A percentile compares a stretch with the other conserved stretches of the same genome.
These are phyloP conservation scores for Selene dorsalis DNA, from an alignment of 2,797 vertebrate genomes.

Conservation along the genomic window DNA sequence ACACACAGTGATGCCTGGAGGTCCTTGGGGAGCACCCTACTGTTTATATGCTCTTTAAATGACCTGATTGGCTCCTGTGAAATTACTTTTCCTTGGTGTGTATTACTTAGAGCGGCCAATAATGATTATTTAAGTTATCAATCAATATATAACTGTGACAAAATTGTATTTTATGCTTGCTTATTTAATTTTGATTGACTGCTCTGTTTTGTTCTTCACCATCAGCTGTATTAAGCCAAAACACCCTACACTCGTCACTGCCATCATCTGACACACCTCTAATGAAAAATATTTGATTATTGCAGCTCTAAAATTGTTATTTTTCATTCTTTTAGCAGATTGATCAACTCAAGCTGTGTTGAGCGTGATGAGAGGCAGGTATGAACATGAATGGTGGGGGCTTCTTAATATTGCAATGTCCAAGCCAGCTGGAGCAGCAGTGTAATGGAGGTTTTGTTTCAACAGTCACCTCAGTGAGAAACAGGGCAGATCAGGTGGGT, in stretches of 20 bases:
- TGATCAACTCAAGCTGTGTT: neutral
- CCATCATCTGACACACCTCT: too few species aligned
- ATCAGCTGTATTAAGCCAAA: neutral
- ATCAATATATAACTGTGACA: neutral
- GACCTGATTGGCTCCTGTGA: slow-evolving; percentile 22
- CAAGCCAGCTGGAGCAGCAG: slow-evolving; percentile 52
- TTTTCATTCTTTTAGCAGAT: neutral
- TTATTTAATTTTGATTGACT: neutral
- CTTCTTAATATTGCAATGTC: slow-evolving; percentile 23
- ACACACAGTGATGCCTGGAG: slow-evolving; percentile 31
- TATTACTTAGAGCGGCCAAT: neutral
- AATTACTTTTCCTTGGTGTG: slow-evolving; percentile 32
- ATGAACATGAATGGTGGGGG: slow-evolving; percentile 28
- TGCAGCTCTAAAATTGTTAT: too few species aligned
- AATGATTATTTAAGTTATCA: neutral
- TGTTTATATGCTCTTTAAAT: slow-evolving; percentile 54
- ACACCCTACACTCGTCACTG: too few species aligned
- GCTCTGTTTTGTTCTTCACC: neutral
- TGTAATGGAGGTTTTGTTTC: slow-evolving; percentile 47
- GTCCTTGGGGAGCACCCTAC: slow-evolving; percentile 42
- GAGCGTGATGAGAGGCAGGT: slow-evolving; percentile 42
- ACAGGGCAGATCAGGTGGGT: slow-evolving; percentile 73
- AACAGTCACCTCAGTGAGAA: slow-evolving; percentile 35
- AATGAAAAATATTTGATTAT: too few species aligned
- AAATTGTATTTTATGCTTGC: neutral